These are phyloP conservation scores for Paracanthobrama guichenoti DNA, from an alignment of 2,113 vertebrate species.

Conservation along the genomic window DNA sequence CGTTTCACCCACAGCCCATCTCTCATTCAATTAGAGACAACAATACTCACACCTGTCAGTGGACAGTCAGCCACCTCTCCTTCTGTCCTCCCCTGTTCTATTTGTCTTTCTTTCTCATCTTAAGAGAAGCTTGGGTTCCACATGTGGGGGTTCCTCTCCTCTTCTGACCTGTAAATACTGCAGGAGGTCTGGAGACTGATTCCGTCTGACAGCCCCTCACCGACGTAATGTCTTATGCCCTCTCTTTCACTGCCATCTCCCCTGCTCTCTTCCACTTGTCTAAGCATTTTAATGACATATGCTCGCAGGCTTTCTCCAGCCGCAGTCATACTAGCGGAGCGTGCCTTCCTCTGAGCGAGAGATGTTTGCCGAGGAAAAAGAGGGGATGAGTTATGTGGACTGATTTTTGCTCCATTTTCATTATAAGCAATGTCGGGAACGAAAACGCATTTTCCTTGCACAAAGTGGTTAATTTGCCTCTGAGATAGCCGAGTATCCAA, in stretches of 20 bases:
- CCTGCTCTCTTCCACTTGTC: slow-evolving; percentile 69
- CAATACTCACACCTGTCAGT: slow-evolving; percentile 58
- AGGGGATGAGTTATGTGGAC: slow-evolving; percentile 41
- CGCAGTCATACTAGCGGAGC: slow-evolving; percentile 62
- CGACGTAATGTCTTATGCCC: slow-evolving; percentile 54
- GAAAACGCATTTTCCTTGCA: slow-evolving; percentile 61
- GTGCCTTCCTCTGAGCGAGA: slow-evolving; percentile 64
- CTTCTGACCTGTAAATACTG: slow-evolving; percentile 43
- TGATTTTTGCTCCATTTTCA: slow-evolving; percentile 62
- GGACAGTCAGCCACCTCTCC: not conserved
- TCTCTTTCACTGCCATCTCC: slow-evolving; percentile 60
- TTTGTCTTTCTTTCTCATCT: not conserved
- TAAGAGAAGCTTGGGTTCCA: not conserved
- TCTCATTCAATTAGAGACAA: slow-evolving; percentile 59
- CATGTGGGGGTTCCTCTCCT: slow-evolving; percentile 39
- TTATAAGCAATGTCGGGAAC: slow-evolving; percentile 62
- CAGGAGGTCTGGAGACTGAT: slow-evolving; percentile 67
- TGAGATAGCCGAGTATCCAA: slow-evolving; percentile 57
- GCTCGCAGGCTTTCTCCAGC: slow-evolving; percentile 69
- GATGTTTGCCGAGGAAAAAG: slow-evolving; percentile 57
- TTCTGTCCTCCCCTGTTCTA: not conserved
- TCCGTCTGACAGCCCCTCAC: slow-evolving; percentile 70
- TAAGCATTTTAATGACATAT: slow-evolving; percentile 72
- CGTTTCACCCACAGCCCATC: slow-evolving; percentile 47
- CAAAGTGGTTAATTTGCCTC: slow-evolving; percentile 66